phyloP scores from a whole-genome alignment of 2,113 vertebrate species.

The cattle (Bos taurus) region ARS-UCD2.0 NC_037331.1:106051501-106052000 shows the following conservation, averaged over 20 bases:
- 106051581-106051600: constrained; percentile 7
- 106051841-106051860: neutral
- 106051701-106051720: neutral
- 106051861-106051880: neutral
- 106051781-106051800: neutral
- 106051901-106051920: neutral
- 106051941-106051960: neutral
- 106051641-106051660: neutral
- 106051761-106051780: accelerated
- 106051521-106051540: neutral
- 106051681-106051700: neutral
- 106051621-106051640: constrained; percentile 22
- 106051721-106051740: neutral
- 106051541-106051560: neutral
- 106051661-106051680: neutral
- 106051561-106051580: constrained; percentile 40
- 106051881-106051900: neutral
- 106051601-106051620: neutral
- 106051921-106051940: neutral
- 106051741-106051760: neutral
- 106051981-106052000: too few species aligned
- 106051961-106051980: too few species aligned
- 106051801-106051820: neutral
- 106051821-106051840: neutral
- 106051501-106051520: neutral